Evolutionary conservation across 1,140 invertebrate species (phyloP), one percentile per base, ranked within the genome.

Genomic region (Eumeta japonica): DNA sequence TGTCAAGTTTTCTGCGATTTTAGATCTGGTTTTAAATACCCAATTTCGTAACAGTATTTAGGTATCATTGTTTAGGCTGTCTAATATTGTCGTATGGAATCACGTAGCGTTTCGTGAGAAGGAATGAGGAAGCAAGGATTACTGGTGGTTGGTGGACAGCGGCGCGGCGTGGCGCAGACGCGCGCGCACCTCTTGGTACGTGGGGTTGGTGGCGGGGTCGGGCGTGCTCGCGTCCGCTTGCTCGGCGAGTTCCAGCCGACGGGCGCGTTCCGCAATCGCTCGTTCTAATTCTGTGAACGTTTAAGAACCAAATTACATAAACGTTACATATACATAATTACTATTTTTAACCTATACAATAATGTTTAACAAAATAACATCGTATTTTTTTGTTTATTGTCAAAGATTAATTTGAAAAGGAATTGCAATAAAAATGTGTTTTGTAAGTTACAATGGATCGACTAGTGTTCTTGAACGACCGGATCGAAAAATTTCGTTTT

Each of bases 221-320:
- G 51, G 43, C 4, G 16, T 5, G 42, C 55, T 58, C 28, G 56
- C 53, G 1, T 52, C 35, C 3, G 30, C 50, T 16, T 66, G 62
- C 34, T 67, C 65, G 2, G 67, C 68, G 37, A 62, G 59, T 39
- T 75, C 72, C 11, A 75, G 40, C 10, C 74, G 60, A 9, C 60
- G 55, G 3, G 74, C 72, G n/a, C 74, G 55, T 38, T 77, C 74
- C 5, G 71, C 68, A 52, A 77, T 75, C 4, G 71, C 72, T 31
- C 71, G 61, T 39, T 73, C 72, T 35, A 77, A 44, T 45, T 77
- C 74, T 77, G 64, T 14, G 73, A 75, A 14, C n/a, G n/a, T n/a
- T 11, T 29, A 32, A 18, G 28, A 37, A 39, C 29, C 10, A 10
- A 28, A 32, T 39, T 9, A 39, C 16, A 13, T 37, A 5, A 10